phyloP scores from a whole-genome alignment of 2,113 vertebrate species.

The Narcine bancroftii region DNA sequence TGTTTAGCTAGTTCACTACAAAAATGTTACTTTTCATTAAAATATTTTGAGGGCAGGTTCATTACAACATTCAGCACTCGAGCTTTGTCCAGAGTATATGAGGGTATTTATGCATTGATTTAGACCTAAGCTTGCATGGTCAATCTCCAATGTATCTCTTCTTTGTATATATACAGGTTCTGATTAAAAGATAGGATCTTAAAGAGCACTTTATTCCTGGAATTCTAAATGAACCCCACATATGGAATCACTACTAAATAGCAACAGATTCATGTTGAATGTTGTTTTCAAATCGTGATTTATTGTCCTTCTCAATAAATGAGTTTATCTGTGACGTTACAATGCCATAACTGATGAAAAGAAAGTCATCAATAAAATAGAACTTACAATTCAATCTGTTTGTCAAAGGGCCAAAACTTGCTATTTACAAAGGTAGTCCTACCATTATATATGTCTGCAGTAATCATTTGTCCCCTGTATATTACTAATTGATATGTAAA shows the following conservation, averaged over 20 bases:
- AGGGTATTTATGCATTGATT: not conserved
- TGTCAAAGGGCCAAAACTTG: not conserved
- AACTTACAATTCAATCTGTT: not conserved
- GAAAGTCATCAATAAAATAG: not conserved
- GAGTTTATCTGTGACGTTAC: not conserved
- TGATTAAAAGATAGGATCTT: not conserved
- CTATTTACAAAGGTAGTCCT: not conserved
- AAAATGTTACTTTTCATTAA: too few relatives aligned
- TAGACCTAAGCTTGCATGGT: not conserved
- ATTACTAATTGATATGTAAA: not conserved
- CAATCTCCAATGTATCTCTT: not conserved
- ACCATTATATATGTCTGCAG: not conserved
- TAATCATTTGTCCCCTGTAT: not conserved
- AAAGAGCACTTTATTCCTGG: not conserved
- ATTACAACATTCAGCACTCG: too few relatives aligned
- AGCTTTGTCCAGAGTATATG: too few relatives aligned
- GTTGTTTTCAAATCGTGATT: not conserved
- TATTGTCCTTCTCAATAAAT: not conserved
- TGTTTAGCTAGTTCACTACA: too few relatives aligned
- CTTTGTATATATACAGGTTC: not conserved
- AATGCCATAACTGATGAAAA: not conserved
- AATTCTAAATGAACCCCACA: not conserved
- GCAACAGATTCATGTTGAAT: not conserved
- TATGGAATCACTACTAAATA: not conserved
- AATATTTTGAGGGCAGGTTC: too few relatives aligned